Evolutionary conservation across 2,113 vertebrate species (phyloP), one percentile per base, ranked within the genome.

Genomic region (Ariopsis seemanni): DNA sequence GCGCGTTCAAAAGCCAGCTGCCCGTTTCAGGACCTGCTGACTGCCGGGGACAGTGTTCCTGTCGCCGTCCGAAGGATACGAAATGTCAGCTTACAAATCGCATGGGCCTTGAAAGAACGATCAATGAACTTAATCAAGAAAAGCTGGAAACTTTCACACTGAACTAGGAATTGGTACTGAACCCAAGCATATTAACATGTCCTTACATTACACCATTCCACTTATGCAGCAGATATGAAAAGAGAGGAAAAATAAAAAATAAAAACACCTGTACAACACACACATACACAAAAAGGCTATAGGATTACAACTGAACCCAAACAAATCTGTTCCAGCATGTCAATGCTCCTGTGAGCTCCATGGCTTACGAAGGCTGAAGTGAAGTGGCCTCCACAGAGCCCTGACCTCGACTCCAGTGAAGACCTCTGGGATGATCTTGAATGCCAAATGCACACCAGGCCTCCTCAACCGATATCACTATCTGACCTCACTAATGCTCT

Each of bases 21-120:
- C 89, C 89, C 72, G 14, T 60, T 84, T 85, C 30, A 90, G 92
- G 93, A 92, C 89, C 71, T 74, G 90, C 89, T 91, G 93, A 93
- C 94, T 94, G 93, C 93, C 91, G 90, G 93, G 94, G 92, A 94
- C 92, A 92, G 93, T 93, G 91, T 92, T 95, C 95, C 92, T 93
- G 89, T 91, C 85, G 74, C 91, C 93, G 91, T 94, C 93, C 94
- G 93, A 95, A 92, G 93, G 92, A 91, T 80, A 89, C 91, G 89
- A 93, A 91, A 90, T 93, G 93, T 92, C 90, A 92, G 91, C 92
- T 93, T 91, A 93, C 88, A 93, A 90, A 95, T 95, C 89, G 84
- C 69, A 52, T 88, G 48, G 18, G 94, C 93, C 93, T 93, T 94
- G 93, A 92, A 94, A 91, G 91, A 91, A 94, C 93, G 91, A 93